Conservation (phyloP, 1,140 invertebrate species). For the Capitella teleta region DNA sequence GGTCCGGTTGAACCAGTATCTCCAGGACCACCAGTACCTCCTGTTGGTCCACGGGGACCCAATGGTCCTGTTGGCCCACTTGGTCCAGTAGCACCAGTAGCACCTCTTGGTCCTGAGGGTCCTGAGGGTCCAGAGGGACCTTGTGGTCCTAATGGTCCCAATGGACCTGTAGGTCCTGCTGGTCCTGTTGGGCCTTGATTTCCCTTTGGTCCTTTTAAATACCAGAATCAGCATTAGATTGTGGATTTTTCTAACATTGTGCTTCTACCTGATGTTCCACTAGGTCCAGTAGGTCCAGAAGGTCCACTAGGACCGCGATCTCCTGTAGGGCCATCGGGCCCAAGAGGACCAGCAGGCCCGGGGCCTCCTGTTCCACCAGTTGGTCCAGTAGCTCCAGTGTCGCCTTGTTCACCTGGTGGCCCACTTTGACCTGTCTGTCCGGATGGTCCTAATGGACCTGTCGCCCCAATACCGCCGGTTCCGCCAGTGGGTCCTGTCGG, state of each 20-base stretch:
- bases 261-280: constrained; percentile 26
- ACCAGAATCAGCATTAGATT: too few relatives aligned
- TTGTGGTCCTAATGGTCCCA: not conserved
- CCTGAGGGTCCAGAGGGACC: not conserved
- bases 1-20: not conserved
- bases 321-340: not conserved
- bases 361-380: not conserved
- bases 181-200: too few relatives aligned
- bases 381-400: not conserved
- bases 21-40: not conserved
- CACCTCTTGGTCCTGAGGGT: not conserved
- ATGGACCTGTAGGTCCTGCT: not conserved
- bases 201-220: too few relatives aligned
- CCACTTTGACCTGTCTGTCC: not conserved
- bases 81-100: not conserved
- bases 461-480: not conserved
- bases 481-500: not conserved
- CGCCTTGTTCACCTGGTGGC: not conserved
- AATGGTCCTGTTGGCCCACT: not conserved
- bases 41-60: not conserved
- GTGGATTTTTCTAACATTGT: too few relatives aligned
- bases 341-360: not conserved
- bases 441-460: not conserved
- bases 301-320: constrained; percentile 13
- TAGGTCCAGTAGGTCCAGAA: constrained; percentile 20